A percentile compares a stretch with the other conserved stretches of the same genome.
These are phyloP conservation scores for human (Homo sapiens) DNA, from an alignment of 2,113 vertebrate species.

Conservation along the genomic window GRCh38 chr9:108271501-108272000, in stretches of 20 bases:
- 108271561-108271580: neutral
- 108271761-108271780: neutral
- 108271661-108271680: neutral
- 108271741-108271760: slow-evolving; percentile 72
- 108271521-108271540: neutral
- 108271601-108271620: neutral
- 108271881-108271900: slow-evolving; percentile 46
- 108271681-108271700: slow-evolving; percentile 68
- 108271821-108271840: slow-evolving; percentile 46
- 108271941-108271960: slow-evolving; percentile 40
- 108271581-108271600: neutral
- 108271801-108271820: slow-evolving; percentile 4
- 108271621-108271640: neutral
- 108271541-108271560: neutral
- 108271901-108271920: slow-evolving; percentile 47
- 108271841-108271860: slow-evolving; percentile 48
- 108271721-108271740: slow-evolving; percentile 59
- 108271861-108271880: slow-evolving; percentile 61
- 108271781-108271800: neutral
- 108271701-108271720: neutral
- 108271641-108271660: neutral
- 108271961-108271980: slow-evolving; percentile 72
- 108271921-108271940: slow-evolving; percentile 16
- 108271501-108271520: neutral
- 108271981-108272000: slow-evolving; percentile 77